Evolutionary conservation across 2,888 invertebrate genomes (phyloP).

Genomic region (Eupithecia centaureata): DNA sequence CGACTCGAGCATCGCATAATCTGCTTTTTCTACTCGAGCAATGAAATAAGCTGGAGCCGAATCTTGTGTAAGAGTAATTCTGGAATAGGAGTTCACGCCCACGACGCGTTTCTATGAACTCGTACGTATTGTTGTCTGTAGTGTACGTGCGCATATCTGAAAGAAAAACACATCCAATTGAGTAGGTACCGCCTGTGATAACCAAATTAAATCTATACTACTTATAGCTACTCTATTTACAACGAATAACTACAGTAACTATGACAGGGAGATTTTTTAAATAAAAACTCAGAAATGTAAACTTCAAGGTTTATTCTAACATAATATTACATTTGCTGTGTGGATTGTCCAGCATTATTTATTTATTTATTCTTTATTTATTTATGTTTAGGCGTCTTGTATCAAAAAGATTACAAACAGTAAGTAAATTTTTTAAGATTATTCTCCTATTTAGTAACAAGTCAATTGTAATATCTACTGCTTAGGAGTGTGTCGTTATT

Average conservation of each 20-base stretch:
- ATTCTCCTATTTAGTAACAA: too few species aligned
- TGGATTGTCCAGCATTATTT: background rate
- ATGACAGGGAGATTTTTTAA: background rate
- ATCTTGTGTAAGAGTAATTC: slow-evolving; percentile 21
- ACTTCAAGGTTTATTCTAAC: background rate
- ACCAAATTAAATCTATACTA: background rate
- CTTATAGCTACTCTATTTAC: background rate
- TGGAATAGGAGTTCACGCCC: slow-evolving; percentile 27
- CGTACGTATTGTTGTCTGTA: slow-evolving; percentile 12
- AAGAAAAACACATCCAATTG: slow-evolving; percentile 2
- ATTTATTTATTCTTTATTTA: too few species aligned
- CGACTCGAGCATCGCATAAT: slow-evolving; percentile 17
- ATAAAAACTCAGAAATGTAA: background rate
- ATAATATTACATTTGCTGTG: background rate
- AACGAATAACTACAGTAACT: background rate
- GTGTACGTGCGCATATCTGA: too few species aligned
- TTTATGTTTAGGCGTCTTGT: too few species aligned
- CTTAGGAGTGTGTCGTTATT: too few species aligned
- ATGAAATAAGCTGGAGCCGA: slow-evolving; percentile 11
- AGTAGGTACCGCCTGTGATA: background rate
- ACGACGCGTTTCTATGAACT: slow-evolving; percentile 14
- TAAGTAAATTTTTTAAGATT: too few species aligned
- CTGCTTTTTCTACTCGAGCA: slow-evolving; percentile 20
- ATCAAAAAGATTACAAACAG: too few species aligned
- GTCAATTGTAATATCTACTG: too few species aligned